Evolutionary conservation across 2,888 invertebrate species (phyloP).

Genomic region (Tenthredo distinguenda): DNA sequence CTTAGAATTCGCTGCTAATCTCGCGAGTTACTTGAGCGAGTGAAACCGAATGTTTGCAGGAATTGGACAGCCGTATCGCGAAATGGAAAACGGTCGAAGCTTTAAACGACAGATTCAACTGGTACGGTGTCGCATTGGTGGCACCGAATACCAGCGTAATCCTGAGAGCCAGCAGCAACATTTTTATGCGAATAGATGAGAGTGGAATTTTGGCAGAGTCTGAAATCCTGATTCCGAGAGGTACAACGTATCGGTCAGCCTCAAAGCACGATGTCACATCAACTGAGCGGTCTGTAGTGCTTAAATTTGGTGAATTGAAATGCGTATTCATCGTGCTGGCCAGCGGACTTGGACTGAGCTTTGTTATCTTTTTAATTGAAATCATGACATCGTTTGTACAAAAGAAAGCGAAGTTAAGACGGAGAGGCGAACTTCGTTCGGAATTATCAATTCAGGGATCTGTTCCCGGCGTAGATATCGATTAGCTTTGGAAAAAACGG

Average conservation of each 20-base stretch:
- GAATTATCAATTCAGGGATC: background rate
- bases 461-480: background rate
- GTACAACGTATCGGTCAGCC: background rate
- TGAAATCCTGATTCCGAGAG: background rate
- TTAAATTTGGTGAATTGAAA: background rate
- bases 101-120: background rate
- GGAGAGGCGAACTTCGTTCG: background rate
- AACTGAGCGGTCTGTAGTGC: background rate
- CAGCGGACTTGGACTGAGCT: background rate
- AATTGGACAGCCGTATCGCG: background rate
- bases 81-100: slow-evolving; percentile 2
- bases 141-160: background rate
- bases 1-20: background rate
- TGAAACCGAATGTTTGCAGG: background rate
- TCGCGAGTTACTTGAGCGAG: background rate
- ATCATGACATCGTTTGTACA: background rate
- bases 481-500: background rate
- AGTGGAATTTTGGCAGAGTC: background rate
- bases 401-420: background rate
- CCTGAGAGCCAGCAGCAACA: background rate
- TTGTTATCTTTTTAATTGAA: slow-evolving; percentile 8
- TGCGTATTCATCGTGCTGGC: background rate
- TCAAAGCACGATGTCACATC: background rate
- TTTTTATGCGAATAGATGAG: background rate
- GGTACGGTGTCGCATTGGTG: slow-evolving; percentile 11